Base-by-base conservation (phyloP, 2,888 invertebrate species). In the Scotopteryx bipunctaria region DNA sequence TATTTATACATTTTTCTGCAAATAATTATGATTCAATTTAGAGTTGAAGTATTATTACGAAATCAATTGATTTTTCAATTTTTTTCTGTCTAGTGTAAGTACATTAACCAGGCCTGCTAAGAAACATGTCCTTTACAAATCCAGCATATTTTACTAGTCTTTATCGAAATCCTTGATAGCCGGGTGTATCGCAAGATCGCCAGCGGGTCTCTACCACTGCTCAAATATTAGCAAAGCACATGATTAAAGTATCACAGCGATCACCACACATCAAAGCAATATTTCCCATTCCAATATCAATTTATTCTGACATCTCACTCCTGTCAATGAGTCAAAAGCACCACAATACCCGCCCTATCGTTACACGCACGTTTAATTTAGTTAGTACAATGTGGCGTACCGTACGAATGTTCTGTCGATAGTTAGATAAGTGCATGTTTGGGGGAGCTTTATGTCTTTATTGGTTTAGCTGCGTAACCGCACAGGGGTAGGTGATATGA, bases 371-470 rank as follows among this genome's bases (percentile, higher is more conserved):
- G 47, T 71, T 78, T 81, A 80, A 81, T 81, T 79, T 76, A 71
- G 71, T 76, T 72, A 75, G 75, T 70, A 73, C 74, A 75, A 73
- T 75, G 68, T 67, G 69, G 67, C 64, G 70, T 66, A 71, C 64
- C 70, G 66, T 74, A 79, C 80, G 80, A 76, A 77, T 79, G 78
- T 73, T 64, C 71, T 69, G 73, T 74, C 76, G 80, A 83, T 82
- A 68, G 65, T 69, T 63, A 78, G 82, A 83, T 83, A 82, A 81
- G 72, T 73, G 68, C 64, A 70, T 73, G 53, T 40, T 80, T 75
- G 63, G 75, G 80, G 79, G 73, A 67, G 70, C 66, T 75, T 79
- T 76, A 81, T 79, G 74, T 70, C 76, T 82, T 81, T 83, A 83
- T 83, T 79, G 76, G 68, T 64, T 74, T 76, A 79, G 60, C 71